A percentile compares a stretch with the other conserved stretches of the same genome.
Evolutionary conservation across 2,113 vertebrate genomes (phyloP).

Genomic region (Tringa solitaria): DNA sequence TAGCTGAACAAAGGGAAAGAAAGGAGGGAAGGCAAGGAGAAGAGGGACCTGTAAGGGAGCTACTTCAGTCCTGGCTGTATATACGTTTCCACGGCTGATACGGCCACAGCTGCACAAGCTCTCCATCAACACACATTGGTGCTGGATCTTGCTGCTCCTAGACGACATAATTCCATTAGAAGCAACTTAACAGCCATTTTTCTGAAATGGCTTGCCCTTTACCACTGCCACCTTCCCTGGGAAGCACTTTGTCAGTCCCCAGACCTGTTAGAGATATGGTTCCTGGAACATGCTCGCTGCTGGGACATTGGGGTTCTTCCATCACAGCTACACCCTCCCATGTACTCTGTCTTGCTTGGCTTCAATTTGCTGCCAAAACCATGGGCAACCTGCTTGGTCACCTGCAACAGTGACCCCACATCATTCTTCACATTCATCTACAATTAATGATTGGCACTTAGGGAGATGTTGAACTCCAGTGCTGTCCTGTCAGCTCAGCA

Average conservation of each 20-base stretch:
- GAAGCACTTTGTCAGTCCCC: background rate
- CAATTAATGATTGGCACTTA: background rate
- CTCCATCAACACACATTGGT: background rate
- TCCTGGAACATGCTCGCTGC: background rate
- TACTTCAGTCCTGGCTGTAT: fast-evolving
- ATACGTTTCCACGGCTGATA: background rate
- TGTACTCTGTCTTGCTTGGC: background rate
- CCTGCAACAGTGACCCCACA: too few relatives aligned
- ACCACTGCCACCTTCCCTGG: background rate
- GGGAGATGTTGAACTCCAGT: background rate
- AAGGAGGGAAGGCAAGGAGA: background rate
- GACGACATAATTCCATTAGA: background rate
- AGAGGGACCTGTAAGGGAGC: background rate
- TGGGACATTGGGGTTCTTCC: background rate
- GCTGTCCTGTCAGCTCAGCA: background rate
- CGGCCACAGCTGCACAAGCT: background rate
- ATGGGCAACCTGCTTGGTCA: background rate
- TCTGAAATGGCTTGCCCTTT: background rate
- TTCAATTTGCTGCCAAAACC: background rate
- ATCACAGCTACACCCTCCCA: background rate
- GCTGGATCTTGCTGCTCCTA: background rate
- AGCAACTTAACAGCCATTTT: background rate
- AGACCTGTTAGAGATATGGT: background rate
- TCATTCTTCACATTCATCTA: background rate
- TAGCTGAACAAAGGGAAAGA: background rate